Evolutionary conservation across 92 coral and sea anemone genomes (phyloP).

Genomic region (Umimayanthus kanabou): DNA sequence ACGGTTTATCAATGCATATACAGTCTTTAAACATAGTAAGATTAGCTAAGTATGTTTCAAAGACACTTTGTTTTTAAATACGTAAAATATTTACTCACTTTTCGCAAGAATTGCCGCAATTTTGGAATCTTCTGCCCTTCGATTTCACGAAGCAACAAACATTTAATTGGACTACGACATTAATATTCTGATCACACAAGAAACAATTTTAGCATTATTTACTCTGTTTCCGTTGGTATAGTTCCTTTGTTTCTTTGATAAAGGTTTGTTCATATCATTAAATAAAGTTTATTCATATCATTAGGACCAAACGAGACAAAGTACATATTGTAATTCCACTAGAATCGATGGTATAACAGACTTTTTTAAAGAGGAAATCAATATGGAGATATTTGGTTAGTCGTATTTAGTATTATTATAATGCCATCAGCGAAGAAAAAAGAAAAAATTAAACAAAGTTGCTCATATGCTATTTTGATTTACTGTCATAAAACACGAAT

Average conservation of each 20-base stretch:
- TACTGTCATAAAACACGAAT: not conserved
- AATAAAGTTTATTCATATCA: not conserved
- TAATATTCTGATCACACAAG: not conserved
- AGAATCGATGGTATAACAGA: not conserved
- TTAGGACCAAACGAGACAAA: not conserved
- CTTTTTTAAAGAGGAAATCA: not conserved
- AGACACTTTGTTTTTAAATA: not conserved
- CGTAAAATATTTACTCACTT: slow-evolving; percentile 9
- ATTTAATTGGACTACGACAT: not conserved
- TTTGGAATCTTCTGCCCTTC: not conserved
- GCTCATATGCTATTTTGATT: not conserved
- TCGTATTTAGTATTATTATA: too few relatives aligned
- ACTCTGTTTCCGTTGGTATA: not conserved
- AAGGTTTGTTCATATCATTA: not conserved
- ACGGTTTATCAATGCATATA: too few relatives aligned
- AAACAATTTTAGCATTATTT: not conserved
- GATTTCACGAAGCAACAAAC: not conserved
- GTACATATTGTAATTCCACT: not conserved
- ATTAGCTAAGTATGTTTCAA: not conserved
- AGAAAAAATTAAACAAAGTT: not conserved
- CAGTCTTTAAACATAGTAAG: not conserved
- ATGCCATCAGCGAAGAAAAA: not conserved
- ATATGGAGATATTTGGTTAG: not conserved
- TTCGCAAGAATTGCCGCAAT: not conserved
- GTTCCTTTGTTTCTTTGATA: not conserved